These are phyloP conservation scores for Suillia variegata DNA, from an alignment of 2,888 invertebrate species.

Conservation along the genomic window DNA sequence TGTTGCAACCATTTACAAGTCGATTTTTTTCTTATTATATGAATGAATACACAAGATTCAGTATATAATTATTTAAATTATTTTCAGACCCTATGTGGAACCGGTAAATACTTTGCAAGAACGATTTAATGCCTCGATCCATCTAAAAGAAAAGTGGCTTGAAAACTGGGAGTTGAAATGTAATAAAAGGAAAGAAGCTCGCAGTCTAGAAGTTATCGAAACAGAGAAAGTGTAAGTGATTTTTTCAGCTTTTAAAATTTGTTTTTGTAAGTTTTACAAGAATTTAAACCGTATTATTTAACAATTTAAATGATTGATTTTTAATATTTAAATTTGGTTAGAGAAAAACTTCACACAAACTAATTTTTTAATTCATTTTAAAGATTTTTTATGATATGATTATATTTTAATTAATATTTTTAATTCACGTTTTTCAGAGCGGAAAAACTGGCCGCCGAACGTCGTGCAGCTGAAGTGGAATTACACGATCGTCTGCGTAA, in stretches of 20 bases:
- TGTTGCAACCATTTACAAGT: no score
- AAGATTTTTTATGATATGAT: background rate
- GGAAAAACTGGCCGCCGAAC: conserved; percentile 42
- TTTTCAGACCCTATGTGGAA: conserved; percentile 48
- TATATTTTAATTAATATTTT: no score
- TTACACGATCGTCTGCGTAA: conserved; percentile 61
- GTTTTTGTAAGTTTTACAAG: background rate
- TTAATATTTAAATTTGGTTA: no score
- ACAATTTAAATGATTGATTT: no score
- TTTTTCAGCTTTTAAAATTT: background rate
- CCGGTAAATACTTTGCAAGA: conserved; percentile 67
- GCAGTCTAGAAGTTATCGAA: conserved; percentile 62
- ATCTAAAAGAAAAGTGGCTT: conserved; percentile 65
- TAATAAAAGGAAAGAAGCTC: conserved; percentile 55
- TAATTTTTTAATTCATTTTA: background rate
- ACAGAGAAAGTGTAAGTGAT: conserved; percentile 61
- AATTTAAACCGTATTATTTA: no score
- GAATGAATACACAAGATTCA: no score
- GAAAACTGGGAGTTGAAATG: conserved; percentile 63
- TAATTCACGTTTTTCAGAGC: conserved; percentile 35
- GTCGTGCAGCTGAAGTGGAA: conserved; percentile 62
- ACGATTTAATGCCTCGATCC: conserved; percentile 63
- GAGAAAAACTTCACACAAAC: no score
- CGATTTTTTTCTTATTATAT: background rate
- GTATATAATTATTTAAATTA: background rate